Conservation (phyloP, 1,140 invertebrate genomes). For the Drosophila jambulina region DNA sequence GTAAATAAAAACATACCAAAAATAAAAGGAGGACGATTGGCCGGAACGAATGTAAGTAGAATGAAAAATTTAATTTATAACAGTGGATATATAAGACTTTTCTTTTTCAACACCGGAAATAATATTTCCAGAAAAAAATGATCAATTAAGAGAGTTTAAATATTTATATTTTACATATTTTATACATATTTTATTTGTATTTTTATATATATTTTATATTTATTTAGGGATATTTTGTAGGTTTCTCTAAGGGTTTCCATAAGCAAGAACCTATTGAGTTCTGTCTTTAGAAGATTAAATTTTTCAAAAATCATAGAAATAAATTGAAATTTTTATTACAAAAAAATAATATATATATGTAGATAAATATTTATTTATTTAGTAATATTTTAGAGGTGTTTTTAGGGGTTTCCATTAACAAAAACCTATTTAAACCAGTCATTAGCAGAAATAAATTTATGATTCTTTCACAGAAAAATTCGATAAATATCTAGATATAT, state of each 20-base stretch:
- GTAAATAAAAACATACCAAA: conserved; percentile 54
- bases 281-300: not conserved
- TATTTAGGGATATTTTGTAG: not conserved
- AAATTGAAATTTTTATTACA: too few relatives aligned
- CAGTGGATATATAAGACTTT: conserved; percentile 31
- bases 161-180: not conserved
- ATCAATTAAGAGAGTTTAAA: not conserved
- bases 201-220: not conserved
- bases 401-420: not conserved
- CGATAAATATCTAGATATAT: not conserved
- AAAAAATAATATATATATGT: too few relatives aligned
- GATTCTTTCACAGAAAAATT: too few relatives aligned
- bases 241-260: not conserved
- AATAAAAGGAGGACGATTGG: not conserved
- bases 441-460: too few relatives aligned
- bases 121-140: not conserved
- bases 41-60: conserved; percentile 41
- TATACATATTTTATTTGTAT: not conserved
- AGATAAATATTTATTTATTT: too few relatives aligned
- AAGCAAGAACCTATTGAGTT: not conserved
- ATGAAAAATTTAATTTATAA: conserved; percentile 72
- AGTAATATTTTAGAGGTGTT: not conserved
- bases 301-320: not conserved
- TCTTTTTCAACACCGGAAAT: conserved; percentile 1
- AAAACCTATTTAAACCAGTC: too few relatives aligned